phyloP scores from a whole-genome alignment of 2,888 invertebrate genomes.

The Hypselothyrea guttata region DNA sequence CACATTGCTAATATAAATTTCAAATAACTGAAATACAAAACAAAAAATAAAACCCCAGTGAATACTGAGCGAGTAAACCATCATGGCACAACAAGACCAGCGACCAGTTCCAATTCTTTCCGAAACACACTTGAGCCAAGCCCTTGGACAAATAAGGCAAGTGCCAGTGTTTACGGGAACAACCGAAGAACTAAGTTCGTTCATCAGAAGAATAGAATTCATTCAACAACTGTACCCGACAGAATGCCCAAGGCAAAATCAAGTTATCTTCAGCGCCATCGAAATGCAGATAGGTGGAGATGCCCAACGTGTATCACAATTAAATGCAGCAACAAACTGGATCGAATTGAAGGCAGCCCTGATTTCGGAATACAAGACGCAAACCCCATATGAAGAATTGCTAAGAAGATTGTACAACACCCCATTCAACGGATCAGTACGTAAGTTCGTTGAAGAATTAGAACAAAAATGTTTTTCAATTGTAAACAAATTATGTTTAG shows the following conservation, averaged over 20 bases:
- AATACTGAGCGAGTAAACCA: no score
- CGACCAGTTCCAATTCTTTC: neutral
- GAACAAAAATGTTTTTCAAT: neutral
- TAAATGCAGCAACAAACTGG: neutral
- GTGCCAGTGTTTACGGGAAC: no score
- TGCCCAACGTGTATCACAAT: neutral
- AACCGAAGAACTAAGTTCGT: neutral
- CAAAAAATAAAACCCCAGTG: no score
- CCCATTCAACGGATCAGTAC: neutral
- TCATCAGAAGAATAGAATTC: neutral
- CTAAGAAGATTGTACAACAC: neutral
- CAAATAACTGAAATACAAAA: no score
- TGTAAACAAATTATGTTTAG: neutral
- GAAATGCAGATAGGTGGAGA: constrained; percentile 1
- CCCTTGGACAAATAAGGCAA: neutral
- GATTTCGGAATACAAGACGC: neutral
- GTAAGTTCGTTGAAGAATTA: neutral
- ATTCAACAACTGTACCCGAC: neutral
- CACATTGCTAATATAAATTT: no score
- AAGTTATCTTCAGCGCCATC: neutral
- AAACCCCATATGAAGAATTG: neutral
- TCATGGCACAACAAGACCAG: no score
- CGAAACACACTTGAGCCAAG: neutral
- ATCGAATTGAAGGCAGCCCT: neutral
- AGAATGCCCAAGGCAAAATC: neutral